These are phyloP conservation scores for Microplitis manilae DNA, from an alignment of 2,888 invertebrate genomes.

Conservation along the genomic window DNA sequence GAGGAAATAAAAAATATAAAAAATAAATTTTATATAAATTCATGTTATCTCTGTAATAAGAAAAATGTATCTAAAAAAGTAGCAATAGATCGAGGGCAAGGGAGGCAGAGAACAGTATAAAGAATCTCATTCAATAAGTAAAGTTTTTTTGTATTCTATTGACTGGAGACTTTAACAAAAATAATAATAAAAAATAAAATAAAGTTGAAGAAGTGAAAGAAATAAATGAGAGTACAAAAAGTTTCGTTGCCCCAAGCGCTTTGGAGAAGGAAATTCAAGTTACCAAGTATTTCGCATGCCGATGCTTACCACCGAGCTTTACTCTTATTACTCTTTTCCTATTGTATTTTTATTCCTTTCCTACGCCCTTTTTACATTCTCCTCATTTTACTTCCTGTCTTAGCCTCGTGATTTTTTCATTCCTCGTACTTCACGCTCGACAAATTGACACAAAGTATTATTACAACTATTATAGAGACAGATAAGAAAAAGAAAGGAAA, in stretches of 20 bases:
- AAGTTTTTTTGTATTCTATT: conserved; percentile 3
- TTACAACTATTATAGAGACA: background rate
- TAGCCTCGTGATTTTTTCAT: background rate
- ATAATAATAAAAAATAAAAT: background rate
- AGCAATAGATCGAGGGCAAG: conserved; percentile 8
- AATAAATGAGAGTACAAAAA: conserved; percentile 20
- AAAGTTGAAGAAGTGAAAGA: conserved; percentile 12
- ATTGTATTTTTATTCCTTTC: background rate
- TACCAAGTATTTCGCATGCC: background rate
- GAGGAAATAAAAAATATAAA: background rate
- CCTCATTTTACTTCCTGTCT: background rate
- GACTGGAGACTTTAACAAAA: conserved; percentile 21
- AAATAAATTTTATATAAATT: background rate
- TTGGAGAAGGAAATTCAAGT: background rate
- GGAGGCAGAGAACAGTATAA: conserved; percentile 9
- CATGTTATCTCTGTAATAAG: background rate
- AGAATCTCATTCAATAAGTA: conserved; percentile 22
- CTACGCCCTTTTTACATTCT: background rate
- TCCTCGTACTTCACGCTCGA: background rate
- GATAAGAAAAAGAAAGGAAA: background rate
- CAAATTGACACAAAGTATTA: background rate
- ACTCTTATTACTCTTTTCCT: conserved; percentile 1
- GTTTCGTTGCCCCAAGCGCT: conserved; percentile 3
- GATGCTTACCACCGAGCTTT: background rate
- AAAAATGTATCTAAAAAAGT: background rate